Base-by-base conservation (phyloP, 2,888 invertebrate species). In the Chaitophorus viminalis region DNA sequence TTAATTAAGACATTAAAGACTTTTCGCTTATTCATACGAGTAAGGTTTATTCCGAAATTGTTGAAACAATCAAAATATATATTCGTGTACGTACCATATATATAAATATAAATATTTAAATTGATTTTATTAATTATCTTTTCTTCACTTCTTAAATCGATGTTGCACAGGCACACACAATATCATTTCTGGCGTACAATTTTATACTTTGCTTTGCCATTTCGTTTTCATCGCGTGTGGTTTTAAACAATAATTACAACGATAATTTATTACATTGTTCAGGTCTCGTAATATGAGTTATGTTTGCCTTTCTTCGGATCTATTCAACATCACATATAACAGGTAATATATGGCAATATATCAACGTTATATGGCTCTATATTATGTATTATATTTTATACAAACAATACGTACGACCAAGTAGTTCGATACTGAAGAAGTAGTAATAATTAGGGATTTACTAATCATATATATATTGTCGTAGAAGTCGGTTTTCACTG, bases 1-100 rank as follows among this genome's bases (percentile, higher is more conserved):
- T 60, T 60, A 60, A 60, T 60, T 60, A 60, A 60, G 60, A 60
- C 60, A 60, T 60, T 60, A 60, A 60, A 60, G 60, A 60, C 60
- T 60, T 60, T 3, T 60, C 60, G 21, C 5, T 60, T 60, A 60
- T 60, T 60, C 60, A 25, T 21, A 60, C 25, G 1, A 60, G 60
- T 60, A 60, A 60, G 18, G 2, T 60, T 60, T 60, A 60, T 60
- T 60, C 4, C 5, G 60, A 60, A 25, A 60, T 5, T 5, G 60
- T 6, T 60, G 3, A 60, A 60, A 3, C 60, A 60, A 21, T 54
- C 6, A 54, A 54, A 54, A 54, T 21, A 21, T 54, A 25, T 5
- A 60, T 60, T 21, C 60, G 14, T 52, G 36, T 36, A 14, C 14
- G 11, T 14, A 46, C 14, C 46, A 14, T 11, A 46, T 46, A 46